A percentile compares a stretch with the other conserved stretches of the same genome.
These are phyloP conservation scores for Melanotaenia pygmaea DNA, from an alignment of 2,797 vertebrate genomes.

Conservation along the genomic window DNA sequence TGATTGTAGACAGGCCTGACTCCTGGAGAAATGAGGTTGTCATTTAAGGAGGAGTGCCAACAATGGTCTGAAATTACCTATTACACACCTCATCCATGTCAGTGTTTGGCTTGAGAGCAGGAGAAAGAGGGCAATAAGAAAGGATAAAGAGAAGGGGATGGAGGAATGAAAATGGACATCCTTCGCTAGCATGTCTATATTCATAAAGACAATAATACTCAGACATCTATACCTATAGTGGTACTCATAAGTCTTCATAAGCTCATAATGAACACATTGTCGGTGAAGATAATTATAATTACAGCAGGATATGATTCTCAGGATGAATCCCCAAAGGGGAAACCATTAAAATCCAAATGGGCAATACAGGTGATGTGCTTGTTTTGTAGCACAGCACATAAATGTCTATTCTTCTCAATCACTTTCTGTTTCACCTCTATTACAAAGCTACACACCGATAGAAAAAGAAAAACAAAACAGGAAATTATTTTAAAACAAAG, in stretches of 20 bases:
- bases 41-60: slow-evolving; percentile 79
- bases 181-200: slow-evolving; percentile 19
- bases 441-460: slow-evolving; percentile 15
- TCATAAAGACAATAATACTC: slow-evolving; percentile 22
- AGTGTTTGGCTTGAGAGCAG: slow-evolving; percentile 37
- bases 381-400: slow-evolving; percentile 35
- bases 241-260: slow-evolving; percentile 35
- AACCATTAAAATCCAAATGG: slow-evolving; percentile 42
- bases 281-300: slow-evolving; percentile 57
- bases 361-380: slow-evolving; percentile 53
- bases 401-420: slow-evolving; percentile 3
- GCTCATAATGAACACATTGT: slow-evolving; percentile 45
- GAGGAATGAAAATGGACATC: slow-evolving; percentile 29
- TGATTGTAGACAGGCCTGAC: slow-evolving; percentile 71
- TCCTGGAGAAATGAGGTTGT: slow-evolving; percentile 83
- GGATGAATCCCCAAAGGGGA: slow-evolving; percentile 42
- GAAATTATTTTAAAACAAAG: slow-evolving; percentile 79
- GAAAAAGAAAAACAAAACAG: slow-evolving; percentile 12
- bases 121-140: slow-evolving; percentile 17
- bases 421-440: not conserved
- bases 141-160: slow-evolving; percentile 8
- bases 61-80: slow-evolving; percentile 85
- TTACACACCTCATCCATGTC: slow-evolving; percentile 78
- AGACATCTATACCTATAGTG: slow-evolving; percentile 32
- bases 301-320: slow-evolving; percentile 37